A percentile compares a stretch with the other conserved stretches of the same genome.
phyloP scores from a whole-genome alignment of 2,113 vertebrate species.

The Salvelinus namaycush region DNA sequence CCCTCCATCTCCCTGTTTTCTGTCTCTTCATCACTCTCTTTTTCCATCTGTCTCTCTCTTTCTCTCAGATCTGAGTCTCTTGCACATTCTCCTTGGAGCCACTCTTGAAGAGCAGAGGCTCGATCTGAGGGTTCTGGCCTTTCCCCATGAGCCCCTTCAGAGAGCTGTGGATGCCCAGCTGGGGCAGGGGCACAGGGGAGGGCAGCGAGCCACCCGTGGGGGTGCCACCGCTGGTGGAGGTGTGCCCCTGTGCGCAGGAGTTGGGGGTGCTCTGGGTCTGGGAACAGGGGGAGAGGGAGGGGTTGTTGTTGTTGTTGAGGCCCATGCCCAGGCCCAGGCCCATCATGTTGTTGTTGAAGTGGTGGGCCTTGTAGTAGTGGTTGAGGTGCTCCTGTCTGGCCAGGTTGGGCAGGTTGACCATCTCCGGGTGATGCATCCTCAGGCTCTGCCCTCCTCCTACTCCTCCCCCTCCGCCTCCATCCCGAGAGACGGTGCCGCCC shows the following conservation, averaged over 20 bases:
- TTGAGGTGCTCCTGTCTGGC: slow-evolving; percentile 86
- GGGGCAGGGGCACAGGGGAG: slow-evolving; percentile 70
- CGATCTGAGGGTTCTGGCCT: slow-evolving; percentile 73
- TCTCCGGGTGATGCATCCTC: slow-evolving; percentile 77
- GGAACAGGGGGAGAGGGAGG: slow-evolving; percentile 68
- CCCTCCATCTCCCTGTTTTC: slow-evolving; percentile 30
- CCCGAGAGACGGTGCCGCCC: slow-evolving; percentile 68
- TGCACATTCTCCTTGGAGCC: slow-evolving; percentile 95
- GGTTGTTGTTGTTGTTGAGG: slow-evolving; percentile 82
- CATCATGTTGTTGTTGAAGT: slow-evolving; percentile 85
- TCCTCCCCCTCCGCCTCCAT: slow-evolving; percentile 48
- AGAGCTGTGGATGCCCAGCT: slow-evolving; percentile 76
- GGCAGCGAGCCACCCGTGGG: slow-evolving; percentile 61
- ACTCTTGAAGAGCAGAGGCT: slow-evolving; percentile 91
- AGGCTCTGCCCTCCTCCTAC: slow-evolving; percentile 69
- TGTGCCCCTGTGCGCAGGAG: slow-evolving; percentile 70
- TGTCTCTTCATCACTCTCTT: slow-evolving; percentile 16
- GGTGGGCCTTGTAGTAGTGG: slow-evolving; percentile 90
- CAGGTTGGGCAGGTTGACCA: slow-evolving; percentile 81
- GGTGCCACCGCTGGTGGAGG: slow-evolving; percentile 47
- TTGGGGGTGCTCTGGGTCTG: slow-evolving; percentile 64
- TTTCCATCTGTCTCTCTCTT: background rate
- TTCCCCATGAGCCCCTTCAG: slow-evolving; percentile 84
- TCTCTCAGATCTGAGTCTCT: slow-evolving; percentile 89
- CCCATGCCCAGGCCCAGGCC: slow-evolving; percentile 67